Percentiles rank a stretch among this genome's conserved stretches.
phyloP scores from a whole-genome alignment of 1,140 invertebrate genomes.

The Pogonomyrmex californicus region DNA sequence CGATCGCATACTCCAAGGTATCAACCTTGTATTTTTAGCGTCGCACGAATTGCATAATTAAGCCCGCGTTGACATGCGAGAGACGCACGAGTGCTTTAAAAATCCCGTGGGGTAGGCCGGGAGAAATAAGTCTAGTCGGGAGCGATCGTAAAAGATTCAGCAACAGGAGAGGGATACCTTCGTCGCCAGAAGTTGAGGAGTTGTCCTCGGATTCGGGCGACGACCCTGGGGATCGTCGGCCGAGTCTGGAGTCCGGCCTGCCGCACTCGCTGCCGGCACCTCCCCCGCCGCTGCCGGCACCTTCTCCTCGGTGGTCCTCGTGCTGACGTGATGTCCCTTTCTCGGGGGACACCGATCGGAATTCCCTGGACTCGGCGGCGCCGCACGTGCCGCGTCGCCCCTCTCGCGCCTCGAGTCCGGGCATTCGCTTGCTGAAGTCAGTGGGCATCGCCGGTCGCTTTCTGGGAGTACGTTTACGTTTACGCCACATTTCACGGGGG shows the following conservation, averaged over 20 bases:
- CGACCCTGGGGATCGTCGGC: constrained; percentile 79
- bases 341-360: constrained; percentile 68
- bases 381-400: constrained; percentile 53
- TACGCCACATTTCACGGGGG: background rate
- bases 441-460: constrained; percentile 83
- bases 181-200: constrained; percentile 85
- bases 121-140: background rate
- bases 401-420: constrained; percentile 75
- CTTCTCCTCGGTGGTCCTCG: constrained; percentile 66
- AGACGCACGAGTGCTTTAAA: background rate
- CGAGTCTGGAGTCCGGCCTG: constrained; percentile 68
- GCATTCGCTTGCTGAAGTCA: constrained; percentile 80
- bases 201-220: constrained; percentile 84
- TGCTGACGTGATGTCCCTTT: constrained; percentile 57
- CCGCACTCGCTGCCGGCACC: constrained; percentile 73
- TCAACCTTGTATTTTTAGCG: background rate
- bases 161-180: constrained; percentile 80
- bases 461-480: constrained; percentile 78
- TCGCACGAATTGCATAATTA: background rate
- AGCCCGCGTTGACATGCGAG: background rate
- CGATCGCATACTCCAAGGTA: too few species aligned
- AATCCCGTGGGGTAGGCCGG: background rate
- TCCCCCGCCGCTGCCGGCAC: constrained; percentile 68
- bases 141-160: constrained; percentile 31
- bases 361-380: constrained; percentile 45